A percentile compares a stretch with the other conserved stretches of the same genome.
Conservation (phyloP, 92 coral and sea anemone species). For the Parazoanthus atlanticus region DNA sequence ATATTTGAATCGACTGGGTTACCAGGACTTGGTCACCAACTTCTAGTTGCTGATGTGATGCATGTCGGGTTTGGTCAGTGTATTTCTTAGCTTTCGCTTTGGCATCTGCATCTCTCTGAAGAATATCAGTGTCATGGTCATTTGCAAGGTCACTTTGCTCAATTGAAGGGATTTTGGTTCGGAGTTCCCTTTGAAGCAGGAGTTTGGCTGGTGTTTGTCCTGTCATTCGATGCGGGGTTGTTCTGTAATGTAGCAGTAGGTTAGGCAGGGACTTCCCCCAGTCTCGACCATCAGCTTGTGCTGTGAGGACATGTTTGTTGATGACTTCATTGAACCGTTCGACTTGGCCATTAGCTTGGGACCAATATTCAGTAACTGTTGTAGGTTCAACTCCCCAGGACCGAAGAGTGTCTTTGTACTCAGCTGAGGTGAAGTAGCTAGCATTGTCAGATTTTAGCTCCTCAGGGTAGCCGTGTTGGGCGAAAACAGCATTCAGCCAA, state of each 20-base stretch:
- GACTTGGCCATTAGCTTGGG: slow-evolving; percentile 66
- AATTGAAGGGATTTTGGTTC: slow-evolving; percentile 49
- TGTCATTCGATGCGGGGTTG: slow-evolving; percentile 52
- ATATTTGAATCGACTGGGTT: slow-evolving; percentile 34
- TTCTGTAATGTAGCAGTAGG: slow-evolving; percentile 44
- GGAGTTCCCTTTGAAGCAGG: slow-evolving; percentile 45
- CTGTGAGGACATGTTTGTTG: slow-evolving; percentile 44
- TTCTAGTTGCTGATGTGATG: slow-evolving; percentile 14
- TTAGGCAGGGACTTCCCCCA: slow-evolving; percentile 20
- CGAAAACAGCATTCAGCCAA: background rate
- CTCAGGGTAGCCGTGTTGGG: slow-evolving; percentile 35
- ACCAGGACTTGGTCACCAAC: slow-evolving; percentile 47
- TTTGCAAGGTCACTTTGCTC: background rate
- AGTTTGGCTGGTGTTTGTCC: slow-evolving; percentile 46
- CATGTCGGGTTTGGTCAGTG: slow-evolving; percentile 38
- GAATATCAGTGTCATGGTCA: background rate
- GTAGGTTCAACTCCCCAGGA: slow-evolving; percentile 40
- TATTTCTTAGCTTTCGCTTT: slow-evolving; percentile 33
- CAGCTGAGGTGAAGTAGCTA: slow-evolving; percentile 39
- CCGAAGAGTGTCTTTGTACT: slow-evolving; percentile 14
- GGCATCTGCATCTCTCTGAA: slow-evolving; percentile 18
- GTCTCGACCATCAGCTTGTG: background rate
- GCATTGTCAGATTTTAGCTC: slow-evolving; percentile 47
- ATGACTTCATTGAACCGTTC: slow-evolving; percentile 48
- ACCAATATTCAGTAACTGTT: slow-evolving; percentile 51